Conservation (phyloP, 2,888 invertebrate species). For the Cheilosia soror region DNA sequence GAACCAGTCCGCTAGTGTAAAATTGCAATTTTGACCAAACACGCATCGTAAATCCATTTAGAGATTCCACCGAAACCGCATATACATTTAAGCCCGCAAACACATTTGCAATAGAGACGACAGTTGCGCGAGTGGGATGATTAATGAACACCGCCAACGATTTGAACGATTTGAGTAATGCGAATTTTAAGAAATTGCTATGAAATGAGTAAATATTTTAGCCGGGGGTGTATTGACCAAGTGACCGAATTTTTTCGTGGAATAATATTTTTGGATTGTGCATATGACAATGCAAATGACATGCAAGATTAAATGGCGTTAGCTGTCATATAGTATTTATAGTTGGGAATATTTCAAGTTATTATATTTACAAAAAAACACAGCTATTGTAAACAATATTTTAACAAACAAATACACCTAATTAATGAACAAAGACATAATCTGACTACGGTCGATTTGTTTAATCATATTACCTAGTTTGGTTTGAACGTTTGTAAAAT, state of each 20-base stretch:
- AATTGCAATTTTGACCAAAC: conserved; percentile 35
- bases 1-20: conserved; percentile 15
- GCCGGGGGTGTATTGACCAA: conserved; percentile 34
- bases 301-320: background rate
- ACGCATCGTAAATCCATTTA: conserved; percentile 10
- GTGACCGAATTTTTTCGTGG: conserved; percentile 8
- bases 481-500: too few species aligned
- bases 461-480: too few species aligned
- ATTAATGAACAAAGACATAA: too few species aligned
- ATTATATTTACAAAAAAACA: too few species aligned
- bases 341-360: too few species aligned
- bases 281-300: background rate
- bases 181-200: conserved; percentile 16
- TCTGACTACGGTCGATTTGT: too few species aligned
- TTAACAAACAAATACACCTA: too few species aligned
- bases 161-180: conserved; percentile 35
- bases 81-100: background rate
- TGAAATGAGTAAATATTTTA: conserved; percentile 7
- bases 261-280: conserved; percentile 12
- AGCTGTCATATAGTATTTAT: background rate
- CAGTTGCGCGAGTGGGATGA: conserved; percentile 19
- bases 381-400: too few species aligned
- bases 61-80: background rate
- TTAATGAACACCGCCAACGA: conserved; percentile 37
- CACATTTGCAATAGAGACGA: conserved; percentile 10